phyloP scores from a whole-genome alignment of 2,113 vertebrate species.

The Parus major region DNA sequence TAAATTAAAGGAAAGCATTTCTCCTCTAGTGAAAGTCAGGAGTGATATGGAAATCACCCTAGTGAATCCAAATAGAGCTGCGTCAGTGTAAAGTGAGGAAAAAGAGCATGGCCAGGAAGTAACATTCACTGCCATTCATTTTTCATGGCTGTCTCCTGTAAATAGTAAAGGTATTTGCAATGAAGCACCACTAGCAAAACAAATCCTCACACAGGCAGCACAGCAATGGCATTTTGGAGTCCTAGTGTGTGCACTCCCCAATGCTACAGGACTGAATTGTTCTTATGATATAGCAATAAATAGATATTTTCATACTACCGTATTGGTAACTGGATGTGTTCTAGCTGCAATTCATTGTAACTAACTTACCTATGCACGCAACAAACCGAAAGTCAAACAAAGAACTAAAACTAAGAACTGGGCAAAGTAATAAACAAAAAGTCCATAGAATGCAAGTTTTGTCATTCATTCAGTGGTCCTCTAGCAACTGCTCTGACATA shows the following conservation, averaged over 20 bases:
- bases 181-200: neutral
- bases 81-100: neutral
- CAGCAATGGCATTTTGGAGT: neutral
- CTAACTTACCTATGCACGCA: neutral
- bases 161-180: neutral
- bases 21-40: neutral
- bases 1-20: neutral
- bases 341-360: neutral
- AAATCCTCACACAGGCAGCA: neutral
- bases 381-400: neutral
- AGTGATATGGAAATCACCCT: neutral
- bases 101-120: neutral
- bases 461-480: neutral
- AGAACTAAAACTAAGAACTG: neutral
- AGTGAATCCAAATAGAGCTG: neutral
- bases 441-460: fast-evolving
- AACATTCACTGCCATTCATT: neutral
- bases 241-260: neutral
- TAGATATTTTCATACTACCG: neutral
- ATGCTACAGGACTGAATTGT: neutral
- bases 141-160: neutral
- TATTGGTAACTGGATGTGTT: neutral
- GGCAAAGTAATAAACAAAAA: neutral
- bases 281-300: neutral
- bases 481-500: neutral